Evolutionary conservation across 2,113 vertebrate genomes (phyloP).

Genomic region (Syngnathus scovelli): DNA sequence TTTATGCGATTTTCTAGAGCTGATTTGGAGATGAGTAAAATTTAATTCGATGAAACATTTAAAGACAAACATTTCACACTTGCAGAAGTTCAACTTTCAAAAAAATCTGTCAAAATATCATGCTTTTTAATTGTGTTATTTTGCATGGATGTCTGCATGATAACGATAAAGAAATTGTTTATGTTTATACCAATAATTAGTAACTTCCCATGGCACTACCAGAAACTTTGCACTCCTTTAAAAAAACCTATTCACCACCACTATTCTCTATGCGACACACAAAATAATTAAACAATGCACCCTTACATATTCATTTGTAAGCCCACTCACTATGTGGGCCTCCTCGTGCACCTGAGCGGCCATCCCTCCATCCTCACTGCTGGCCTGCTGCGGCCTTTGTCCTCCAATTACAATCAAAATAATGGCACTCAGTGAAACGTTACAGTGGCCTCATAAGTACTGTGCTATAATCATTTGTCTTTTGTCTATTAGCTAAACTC

Average conservation of each 20-base stretch:
- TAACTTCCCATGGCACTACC: no score
- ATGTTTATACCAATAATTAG: no score
- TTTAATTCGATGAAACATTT: no score
- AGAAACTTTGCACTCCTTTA: no score
- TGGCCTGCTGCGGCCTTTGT: conserved; percentile 29
- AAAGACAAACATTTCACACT: no score
- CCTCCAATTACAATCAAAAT: conserved; percentile 15
- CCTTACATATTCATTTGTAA: background rate
- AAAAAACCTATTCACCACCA: background rate
- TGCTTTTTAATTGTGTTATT: no score
- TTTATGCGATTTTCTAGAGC: no score
- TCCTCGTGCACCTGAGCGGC: conserved; percentile 17
- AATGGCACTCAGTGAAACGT: conserved; percentile 14
- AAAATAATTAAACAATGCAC: conserved; percentile 21
- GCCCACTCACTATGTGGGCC: conserved; percentile 4
- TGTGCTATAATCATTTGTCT: conserved; percentile 2
- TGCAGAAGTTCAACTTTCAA: no score
- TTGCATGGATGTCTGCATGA: no score
- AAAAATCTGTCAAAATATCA: no score
- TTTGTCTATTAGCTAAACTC: background rate
- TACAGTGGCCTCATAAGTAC: background rate
- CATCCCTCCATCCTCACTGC: conserved; percentile 16
- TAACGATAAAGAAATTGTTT: no score
- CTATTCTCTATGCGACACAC: conserved; percentile 7
- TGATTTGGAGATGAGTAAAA: no score